Evolutionary conservation across 2,888 invertebrate genomes (phyloP).

Genomic region (Tetrapedia diversipes): DNA sequence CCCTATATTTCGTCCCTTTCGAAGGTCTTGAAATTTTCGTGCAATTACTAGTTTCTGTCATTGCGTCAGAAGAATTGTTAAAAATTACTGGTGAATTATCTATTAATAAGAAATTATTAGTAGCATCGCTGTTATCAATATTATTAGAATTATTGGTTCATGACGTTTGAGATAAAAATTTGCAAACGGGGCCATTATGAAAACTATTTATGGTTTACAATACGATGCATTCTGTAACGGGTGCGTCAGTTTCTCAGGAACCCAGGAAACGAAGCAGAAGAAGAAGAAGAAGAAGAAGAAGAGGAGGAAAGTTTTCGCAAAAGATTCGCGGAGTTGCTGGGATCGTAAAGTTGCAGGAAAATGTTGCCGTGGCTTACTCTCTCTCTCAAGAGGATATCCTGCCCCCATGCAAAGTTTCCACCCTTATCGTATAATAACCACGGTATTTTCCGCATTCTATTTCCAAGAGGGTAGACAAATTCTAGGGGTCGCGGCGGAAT

Average conservation of each 20-base stretch:
- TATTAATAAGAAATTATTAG: no score
- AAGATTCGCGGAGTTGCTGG: background rate
- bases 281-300: no score
- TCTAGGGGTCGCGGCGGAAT: background rate
- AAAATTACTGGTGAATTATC: no score
- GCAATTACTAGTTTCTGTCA: no score
- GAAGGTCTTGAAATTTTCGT: no score
- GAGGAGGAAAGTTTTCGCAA: slow-evolving; percentile 5
- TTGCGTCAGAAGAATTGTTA: no score
- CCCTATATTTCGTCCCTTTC: no score
- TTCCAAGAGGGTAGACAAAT: slow-evolving; percentile 34
- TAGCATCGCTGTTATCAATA: no score
- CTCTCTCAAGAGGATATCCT: slow-evolving; percentile 19
- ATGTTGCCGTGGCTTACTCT: slow-evolving; percentile 7
- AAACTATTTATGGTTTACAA: background rate
- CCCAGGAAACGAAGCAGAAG: background rate
- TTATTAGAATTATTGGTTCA: no score
- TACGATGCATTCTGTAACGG: background rate
- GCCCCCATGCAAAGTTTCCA: slow-evolving; percentile 17
- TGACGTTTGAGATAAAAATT: no score
- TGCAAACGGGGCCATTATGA: no score
- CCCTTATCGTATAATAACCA: slow-evolving; percentile 32
- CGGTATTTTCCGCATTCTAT: slow-evolving; percentile 36
- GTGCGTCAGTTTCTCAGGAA: background rate
- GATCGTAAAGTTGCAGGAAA: slow-evolving; percentile 11